Percentiles rank a stretch among this genome's conserved stretches.
Evolutionary conservation across 2,888 invertebrate genomes (phyloP).

Genomic region (Amphipoea oculea): DNA sequence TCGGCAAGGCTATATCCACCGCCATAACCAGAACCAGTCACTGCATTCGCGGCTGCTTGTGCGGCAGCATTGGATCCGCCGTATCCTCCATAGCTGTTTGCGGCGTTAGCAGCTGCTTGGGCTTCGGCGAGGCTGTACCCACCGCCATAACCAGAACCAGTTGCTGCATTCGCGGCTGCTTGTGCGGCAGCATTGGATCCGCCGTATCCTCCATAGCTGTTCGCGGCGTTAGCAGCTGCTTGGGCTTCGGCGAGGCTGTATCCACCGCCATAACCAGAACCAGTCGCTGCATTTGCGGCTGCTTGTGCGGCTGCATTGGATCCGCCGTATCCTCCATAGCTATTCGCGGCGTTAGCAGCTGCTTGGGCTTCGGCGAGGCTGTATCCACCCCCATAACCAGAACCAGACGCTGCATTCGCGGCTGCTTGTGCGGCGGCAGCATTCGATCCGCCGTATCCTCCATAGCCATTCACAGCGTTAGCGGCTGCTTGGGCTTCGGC

Average conservation of each 20-base stretch:
- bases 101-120: slow-evolving; percentile 27
- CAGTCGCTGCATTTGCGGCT: slow-evolving; percentile 21
- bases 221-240: slow-evolving; percentile 25
- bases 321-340: slow-evolving; percentile 15
- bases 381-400: slow-evolving; percentile 24
- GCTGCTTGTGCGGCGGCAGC: slow-evolving; percentile 11
- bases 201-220: slow-evolving; percentile 19
- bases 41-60: slow-evolving; percentile 34
- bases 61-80: slow-evolving; percentile 4
- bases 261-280: slow-evolving; percentile 39
- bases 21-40: slow-evolving; percentile 11
- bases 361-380: slow-evolving; percentile 49
- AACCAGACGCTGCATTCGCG: background rate
- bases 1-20: background rate
- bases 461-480: background rate
- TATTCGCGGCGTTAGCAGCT: slow-evolving; percentile 1
- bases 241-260: slow-evolving; percentile 45
- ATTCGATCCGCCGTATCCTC: background rate
- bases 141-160: slow-evolving; percentile 35
- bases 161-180: slow-evolving; percentile 31
- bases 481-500: slow-evolving; percentile 32
- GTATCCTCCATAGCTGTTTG: slow-evolving; percentile 14
- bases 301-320: slow-evolving; percentile 35
- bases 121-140: slow-evolving; percentile 48
- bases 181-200: slow-evolving; percentile 11